Percentiles rank a stretch among this genome's conserved stretches.
These are phyloP conservation scores for Calcarius lapponicus DNA, from an alignment of 2,797 vertebrate species.

Conservation along the genomic window DNA sequence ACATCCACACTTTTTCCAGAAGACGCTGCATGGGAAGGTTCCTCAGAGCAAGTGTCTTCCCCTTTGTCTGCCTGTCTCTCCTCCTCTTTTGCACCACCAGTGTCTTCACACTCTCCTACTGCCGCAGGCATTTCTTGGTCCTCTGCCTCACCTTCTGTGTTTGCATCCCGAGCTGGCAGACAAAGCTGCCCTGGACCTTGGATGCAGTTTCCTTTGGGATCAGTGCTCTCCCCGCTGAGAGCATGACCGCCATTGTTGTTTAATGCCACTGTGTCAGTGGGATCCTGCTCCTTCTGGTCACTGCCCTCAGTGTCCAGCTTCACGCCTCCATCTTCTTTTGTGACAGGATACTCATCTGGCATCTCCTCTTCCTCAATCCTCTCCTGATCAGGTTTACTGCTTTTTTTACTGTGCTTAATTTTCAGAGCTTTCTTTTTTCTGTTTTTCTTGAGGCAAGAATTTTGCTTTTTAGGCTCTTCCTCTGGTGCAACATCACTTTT, in stretches of 20 bases:
- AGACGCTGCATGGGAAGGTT: not conserved
- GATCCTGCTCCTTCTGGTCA: conserved; percentile 37
- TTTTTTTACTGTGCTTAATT: conserved; percentile 70
- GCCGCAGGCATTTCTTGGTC: conserved; percentile 44
- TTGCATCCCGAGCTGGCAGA: not conserved
- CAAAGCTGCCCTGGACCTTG: not conserved
- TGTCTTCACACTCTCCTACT: not conserved
- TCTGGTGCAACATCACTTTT: conserved; percentile 46
- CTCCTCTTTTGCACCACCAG: not conserved
- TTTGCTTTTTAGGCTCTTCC: conserved; percentile 61
- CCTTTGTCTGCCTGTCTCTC: not conserved
- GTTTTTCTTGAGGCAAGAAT: conserved; percentile 61
- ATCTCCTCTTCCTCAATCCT: not conserved
- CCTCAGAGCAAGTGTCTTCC: not conserved
- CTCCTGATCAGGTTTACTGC: conserved; percentile 24
- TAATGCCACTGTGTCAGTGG: not conserved
- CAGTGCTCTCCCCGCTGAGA: not conserved
- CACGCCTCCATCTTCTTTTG: conserved; percentile 5
- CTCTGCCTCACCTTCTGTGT: not conserved
- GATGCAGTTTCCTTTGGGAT: not conserved
- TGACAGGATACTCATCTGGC: not conserved
- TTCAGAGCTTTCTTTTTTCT: conserved; percentile 76
- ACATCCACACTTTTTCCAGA: not conserved
- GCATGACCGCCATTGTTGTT: not conserved
- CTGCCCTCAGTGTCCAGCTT: not conserved